Evolutionary conservation across 2,113 vertebrate species (phyloP).

Genomic region (Nycticorax nycticorax): DNA sequence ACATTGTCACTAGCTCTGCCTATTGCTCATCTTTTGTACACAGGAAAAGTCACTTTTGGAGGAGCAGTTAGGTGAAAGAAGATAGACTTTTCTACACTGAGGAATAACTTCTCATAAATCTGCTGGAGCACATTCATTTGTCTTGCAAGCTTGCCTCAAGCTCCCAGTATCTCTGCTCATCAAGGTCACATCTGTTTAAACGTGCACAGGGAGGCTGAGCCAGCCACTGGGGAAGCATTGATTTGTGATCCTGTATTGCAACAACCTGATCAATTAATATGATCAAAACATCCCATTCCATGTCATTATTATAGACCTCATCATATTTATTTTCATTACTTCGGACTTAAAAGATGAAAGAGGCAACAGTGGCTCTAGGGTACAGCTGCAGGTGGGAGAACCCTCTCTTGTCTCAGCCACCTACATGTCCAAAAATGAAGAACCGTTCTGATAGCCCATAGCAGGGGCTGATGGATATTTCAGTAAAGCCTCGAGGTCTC

Average conservation of each 20-base stretch:
- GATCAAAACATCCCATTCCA: background rate
- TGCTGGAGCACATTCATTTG: background rate
- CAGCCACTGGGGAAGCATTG: background rate
- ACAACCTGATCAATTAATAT: conserved; percentile 30
- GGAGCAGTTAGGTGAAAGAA: conserved; percentile 19
- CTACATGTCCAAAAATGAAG: background rate
- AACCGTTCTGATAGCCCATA: background rate
- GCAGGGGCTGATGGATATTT: background rate
- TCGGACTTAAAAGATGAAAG: background rate
- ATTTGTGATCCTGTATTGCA: conserved; percentile 18
- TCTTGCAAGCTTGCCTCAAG: background rate
- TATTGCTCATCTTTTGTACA: background rate
- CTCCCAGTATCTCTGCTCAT: background rate
- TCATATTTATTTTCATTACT: conserved; percentile 13
- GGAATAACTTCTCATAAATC: conserved; percentile 42
- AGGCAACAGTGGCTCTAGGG: background rate
- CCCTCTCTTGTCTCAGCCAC: background rate
- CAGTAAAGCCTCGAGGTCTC: background rate
- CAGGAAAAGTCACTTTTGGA: background rate
- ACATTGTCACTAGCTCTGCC: conserved; percentile 16
- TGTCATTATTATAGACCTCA: background rate
- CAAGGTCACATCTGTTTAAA: conserved; percentile 52
- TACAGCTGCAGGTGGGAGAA: background rate
- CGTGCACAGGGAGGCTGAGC: background rate
- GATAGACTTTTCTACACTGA: background rate